Evolutionary conservation across 2,888 invertebrate species (phyloP).

Genomic region (Troides oblongomaculatus): DNA sequence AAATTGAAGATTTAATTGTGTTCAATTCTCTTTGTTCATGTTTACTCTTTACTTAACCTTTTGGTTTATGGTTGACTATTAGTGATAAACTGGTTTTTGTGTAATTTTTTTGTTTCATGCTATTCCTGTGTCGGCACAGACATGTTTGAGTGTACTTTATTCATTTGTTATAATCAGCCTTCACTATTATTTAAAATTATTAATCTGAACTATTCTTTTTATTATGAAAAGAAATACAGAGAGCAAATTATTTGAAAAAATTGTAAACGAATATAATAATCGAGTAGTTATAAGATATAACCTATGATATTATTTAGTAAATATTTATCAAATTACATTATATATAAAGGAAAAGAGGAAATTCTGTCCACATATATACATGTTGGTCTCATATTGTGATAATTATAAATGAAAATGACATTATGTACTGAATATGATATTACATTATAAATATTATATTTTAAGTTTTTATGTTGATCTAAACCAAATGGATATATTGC

Average conservation of each 20-base stretch:
- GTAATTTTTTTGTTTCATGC: too few relatives aligned
- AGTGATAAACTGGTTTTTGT: too few relatives aligned
- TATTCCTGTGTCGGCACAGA: too few relatives aligned
- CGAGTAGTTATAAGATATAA: background rate
- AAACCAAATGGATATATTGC: background rate
- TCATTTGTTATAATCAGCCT: background rate
- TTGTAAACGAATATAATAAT: background rate
- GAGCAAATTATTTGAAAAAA: background rate
- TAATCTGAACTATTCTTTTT: background rate
- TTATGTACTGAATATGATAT: background rate
- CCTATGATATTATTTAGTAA: background rate
- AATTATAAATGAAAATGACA: conserved; percentile 38
- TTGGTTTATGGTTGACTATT: too few relatives aligned
- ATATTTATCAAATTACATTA: background rate
- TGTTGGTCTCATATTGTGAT: conserved; percentile 70
- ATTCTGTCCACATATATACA: background rate
- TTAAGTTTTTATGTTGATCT: conserved; percentile 2
- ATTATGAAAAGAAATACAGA: too few relatives aligned
- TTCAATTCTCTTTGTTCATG: too few relatives aligned
- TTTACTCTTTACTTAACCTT: too few relatives aligned
- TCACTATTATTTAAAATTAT: background rate
- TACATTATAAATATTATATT: conserved; percentile 5
- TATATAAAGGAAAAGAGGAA: background rate
- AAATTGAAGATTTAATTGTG: too few relatives aligned
- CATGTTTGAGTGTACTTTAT: background rate